phyloP scores from a whole-genome alignment of 2,113 vertebrate genomes.

The Stercorarius parasiticus region DNA sequence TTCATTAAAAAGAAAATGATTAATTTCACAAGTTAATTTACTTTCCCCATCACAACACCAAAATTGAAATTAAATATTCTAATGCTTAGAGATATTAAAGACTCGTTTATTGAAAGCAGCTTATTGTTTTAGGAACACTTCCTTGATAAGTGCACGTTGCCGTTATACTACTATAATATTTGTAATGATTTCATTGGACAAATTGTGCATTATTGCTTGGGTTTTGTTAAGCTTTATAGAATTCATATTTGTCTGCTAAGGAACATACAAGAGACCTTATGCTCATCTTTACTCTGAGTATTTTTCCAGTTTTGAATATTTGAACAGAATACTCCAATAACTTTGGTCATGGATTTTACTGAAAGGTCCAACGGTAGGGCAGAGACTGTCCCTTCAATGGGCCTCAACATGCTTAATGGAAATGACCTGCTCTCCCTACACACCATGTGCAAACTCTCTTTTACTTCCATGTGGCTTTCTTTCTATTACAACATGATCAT shows the following conservation, averaged over 20 bases:
- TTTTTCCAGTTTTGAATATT: neutral
- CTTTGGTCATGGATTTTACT: neutral
- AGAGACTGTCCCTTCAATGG: neutral
- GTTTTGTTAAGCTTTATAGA: neutral
- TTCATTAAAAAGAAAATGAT: conserved; percentile 81
- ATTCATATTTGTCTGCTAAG: neutral
- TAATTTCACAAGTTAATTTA: conserved; percentile 81
- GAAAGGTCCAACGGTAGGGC: neutral
- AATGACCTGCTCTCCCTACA: neutral
- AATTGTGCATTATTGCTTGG: neutral
- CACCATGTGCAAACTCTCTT: neutral
- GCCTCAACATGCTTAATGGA: neutral
- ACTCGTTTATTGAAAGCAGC: conserved; percentile 57
- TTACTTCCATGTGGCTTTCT: neutral
- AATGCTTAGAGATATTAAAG: conserved; percentile 71
- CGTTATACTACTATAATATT: neutral
- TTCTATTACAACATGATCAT: neutral
- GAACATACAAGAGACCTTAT: neutral
- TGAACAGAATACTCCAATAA: neutral
- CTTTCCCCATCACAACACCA: conserved; percentile 58
- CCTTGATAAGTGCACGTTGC: conserved; percentile 31
- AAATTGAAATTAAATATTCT: conserved; percentile 77
- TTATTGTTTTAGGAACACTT: conserved; percentile 69
- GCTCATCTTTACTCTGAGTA: neutral
- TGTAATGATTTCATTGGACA: conserved; percentile 31